Conservation (phyloP, 2,888 invertebrate genomes). For the Anodontia alba region DNA sequence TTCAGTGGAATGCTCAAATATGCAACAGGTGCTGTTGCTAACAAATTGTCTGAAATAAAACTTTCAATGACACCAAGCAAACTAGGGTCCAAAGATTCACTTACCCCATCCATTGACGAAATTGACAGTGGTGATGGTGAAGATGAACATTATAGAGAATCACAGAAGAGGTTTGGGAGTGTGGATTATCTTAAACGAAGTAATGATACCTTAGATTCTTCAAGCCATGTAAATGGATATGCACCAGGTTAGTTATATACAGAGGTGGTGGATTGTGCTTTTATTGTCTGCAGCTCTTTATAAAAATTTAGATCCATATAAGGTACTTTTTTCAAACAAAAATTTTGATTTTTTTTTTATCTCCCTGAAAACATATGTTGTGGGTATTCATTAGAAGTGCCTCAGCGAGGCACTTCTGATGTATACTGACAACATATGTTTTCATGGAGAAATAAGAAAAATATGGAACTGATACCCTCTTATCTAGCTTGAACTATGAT, state of each 20-base stretch:
- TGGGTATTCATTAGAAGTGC: no score
- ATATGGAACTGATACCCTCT: no score
- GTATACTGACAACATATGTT: no score
- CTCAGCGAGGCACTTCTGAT: no score
- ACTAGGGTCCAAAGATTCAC: conserved; percentile 70
- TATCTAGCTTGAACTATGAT: no score
- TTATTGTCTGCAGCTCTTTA: no score
- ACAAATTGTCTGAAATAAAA: conserved; percentile 80
- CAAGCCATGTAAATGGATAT: conserved; percentile 54
- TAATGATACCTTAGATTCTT: conserved; percentile 52
- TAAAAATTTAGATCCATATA: no score
- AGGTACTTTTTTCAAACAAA: no score
- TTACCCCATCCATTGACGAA: conserved; percentile 71
- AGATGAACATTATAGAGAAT: conserved; percentile 54
- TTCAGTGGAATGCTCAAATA: conserved; percentile 77
- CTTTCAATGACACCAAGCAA: conserved; percentile 81
- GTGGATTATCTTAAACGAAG: conserved; percentile 64
- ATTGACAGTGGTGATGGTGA: conserved; percentile 65
- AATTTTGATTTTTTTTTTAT: no score
- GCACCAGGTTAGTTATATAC: conserved; percentile 2
- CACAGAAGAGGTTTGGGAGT: conserved; percentile 47
- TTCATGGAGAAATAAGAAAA: no score
- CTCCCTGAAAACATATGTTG: no score
- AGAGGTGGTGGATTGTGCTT: background rate
- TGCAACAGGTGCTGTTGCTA: conserved; percentile 75